Percentiles rank a stretch among this genome's conserved stretches.
phyloP scores from a whole-genome alignment of 2,888 invertebrate genomes.

The Pogonocherus hispidulus region DNA sequence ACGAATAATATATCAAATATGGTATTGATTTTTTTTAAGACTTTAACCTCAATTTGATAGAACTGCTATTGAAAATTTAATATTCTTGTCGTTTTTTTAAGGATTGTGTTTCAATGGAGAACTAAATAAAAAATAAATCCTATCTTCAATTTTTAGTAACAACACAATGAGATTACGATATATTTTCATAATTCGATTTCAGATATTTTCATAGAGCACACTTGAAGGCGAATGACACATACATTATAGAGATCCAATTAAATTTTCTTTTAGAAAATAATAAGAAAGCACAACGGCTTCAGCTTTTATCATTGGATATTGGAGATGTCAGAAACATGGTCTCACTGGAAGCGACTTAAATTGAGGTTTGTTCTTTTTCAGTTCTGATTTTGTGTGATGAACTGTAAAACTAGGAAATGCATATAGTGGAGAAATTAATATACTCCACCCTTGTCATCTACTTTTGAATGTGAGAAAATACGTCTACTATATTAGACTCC shows the following conservation, averaged over 20 bases:
- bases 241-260: conserved; percentile 17
- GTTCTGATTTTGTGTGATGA: conserved; percentile 9
- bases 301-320: conserved; percentile 32
- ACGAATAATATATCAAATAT: no score
- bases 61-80: no score
- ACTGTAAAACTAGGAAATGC: conserved; percentile 18
- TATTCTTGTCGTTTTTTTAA: no score
- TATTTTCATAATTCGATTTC: no score
- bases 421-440: conserved; percentile 22
- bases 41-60: no score
- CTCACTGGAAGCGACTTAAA: conserved; percentile 29
- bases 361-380: conserved; percentile 27
- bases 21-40: no score
- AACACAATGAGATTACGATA: no score
- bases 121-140: no score
- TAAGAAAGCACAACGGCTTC: conserved; percentile 7
- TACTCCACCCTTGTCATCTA: background rate
- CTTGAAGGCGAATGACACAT: background rate
- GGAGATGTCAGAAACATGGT: conserved; percentile 31
- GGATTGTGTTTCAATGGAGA: no score
- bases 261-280: conserved; percentile 16
- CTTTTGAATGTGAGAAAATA: no score
- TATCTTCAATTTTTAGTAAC: no score
- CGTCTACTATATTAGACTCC: no score
- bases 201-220: background rate